Base-by-base conservation (phyloP, 64 coral and sea anemone species). In the Porites australiensis region DNA sequence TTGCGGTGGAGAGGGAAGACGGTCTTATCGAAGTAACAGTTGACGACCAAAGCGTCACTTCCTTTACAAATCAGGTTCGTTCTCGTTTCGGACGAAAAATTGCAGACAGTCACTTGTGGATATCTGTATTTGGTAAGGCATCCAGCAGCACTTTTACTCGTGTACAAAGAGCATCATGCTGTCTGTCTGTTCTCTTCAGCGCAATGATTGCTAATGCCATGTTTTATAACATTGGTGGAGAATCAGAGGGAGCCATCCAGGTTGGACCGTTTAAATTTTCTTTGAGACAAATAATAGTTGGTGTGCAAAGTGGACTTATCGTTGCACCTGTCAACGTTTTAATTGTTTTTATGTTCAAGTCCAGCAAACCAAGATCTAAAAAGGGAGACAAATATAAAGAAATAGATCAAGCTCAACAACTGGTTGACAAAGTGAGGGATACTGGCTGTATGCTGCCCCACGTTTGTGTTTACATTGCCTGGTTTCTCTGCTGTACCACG, bases 221-320 rank as follows among this genome's bases (percentile, higher is more conserved):
- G 94, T 95, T 95, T 19, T 95, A 95, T 51, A 95, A 91, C 71
- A 54, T 91, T 68, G 94, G 82, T 66, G 83, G 83, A 3, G 70
- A 95, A 53, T 57, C 63, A 1, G 77, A 95, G 7, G 78, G 84
- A 50, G 64, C 89, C 13, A 76, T 91, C 22, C 23, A 74, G 19
- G 23, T 96, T 50, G 95, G 95, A 0, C 95, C 95, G 81, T 75
- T 96, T 44, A 61, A 45, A 49, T 87, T 96, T 72, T 90, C 83
- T 18, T 62, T 90, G 12, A 93, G 64, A 19, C 88, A 96, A 58
- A 77, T 96, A 16, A 77, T 96, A 18, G 79, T 96, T 53, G 95
- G 95, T 68, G 86, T 94, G 19, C 91, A 96, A 65, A 96, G 95
- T 79, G 90, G 95, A 18, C 21, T 96, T 5, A 88, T 96, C 44